A percentile compares a stretch with the other conserved stretches of the same genome.
phyloP scores from a whole-genome alignment of 2,113 vertebrate species.

The Dryoscopus gambensis region DNA sequence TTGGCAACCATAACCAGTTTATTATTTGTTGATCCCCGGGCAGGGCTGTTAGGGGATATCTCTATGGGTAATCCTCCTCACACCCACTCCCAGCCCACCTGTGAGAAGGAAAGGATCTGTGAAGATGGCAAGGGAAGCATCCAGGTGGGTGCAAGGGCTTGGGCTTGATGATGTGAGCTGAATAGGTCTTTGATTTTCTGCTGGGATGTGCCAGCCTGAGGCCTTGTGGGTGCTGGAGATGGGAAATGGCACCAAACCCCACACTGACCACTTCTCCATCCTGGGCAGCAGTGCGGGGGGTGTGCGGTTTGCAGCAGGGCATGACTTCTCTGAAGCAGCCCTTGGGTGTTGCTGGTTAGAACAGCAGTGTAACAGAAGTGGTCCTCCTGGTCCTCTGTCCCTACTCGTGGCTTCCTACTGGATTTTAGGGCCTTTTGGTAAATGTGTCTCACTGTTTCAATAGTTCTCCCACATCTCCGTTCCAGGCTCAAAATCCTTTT shows the following conservation, averaged over 20 bases:
- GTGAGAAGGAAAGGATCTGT: background rate
- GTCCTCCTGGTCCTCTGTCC: background rate
- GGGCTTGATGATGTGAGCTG: background rate
- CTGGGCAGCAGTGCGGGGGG: background rate
- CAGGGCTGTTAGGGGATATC: background rate
- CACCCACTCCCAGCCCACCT: background rate
- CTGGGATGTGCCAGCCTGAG: background rate
- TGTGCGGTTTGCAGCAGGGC: background rate
- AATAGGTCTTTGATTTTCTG: background rate
- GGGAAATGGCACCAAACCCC: background rate
- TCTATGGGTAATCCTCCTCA: background rate
- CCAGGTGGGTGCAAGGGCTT: background rate
- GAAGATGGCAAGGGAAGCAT: background rate
- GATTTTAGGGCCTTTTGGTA: background rate
- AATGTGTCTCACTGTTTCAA: background rate
- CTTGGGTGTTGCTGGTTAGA: background rate
- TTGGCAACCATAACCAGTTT: background rate
- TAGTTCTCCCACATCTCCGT: rapidly evolving
- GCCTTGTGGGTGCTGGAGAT: background rate
- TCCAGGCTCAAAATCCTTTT: background rate
- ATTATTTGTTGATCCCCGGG: background rate
- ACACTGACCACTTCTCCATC: background rate
- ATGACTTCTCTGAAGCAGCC: background rate
- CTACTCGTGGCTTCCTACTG: background rate
- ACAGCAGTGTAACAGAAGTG: background rate